phyloP scores from a whole-genome alignment of 2,888 invertebrate genomes.

The Pherbina coryleti region DNA sequence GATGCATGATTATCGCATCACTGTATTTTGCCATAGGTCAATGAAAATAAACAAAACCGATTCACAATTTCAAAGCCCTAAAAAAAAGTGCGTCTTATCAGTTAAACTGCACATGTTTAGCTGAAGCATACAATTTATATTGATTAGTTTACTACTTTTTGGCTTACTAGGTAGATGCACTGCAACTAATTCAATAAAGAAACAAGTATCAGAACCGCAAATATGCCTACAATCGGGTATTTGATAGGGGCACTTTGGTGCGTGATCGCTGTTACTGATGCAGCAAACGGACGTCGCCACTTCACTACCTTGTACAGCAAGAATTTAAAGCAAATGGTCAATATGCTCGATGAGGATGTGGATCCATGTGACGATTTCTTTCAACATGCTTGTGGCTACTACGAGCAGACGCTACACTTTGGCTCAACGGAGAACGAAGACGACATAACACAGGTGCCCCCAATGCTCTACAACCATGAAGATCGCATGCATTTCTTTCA shows the following conservation, averaged over 20 bases:
- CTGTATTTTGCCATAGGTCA: too few relatives aligned
- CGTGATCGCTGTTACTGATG: too few relatives aligned
- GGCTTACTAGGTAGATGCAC: too few relatives aligned
- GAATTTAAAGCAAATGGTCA: slow-evolving; percentile 55
- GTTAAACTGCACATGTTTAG: too few relatives aligned
- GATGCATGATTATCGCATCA: too few relatives aligned
- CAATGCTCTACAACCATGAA: slow-evolving; percentile 62
- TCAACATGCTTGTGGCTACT: slow-evolving; percentile 62
- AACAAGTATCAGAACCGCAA: too few relatives aligned
- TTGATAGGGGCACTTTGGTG: background rate
- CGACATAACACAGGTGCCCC: slow-evolving; percentile 51
- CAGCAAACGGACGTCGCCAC: background rate
- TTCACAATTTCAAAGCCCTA: too few relatives aligned
- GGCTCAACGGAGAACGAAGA: slow-evolving; percentile 1
- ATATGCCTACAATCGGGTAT: background rate
- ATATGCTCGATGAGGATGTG: slow-evolving; percentile 52
- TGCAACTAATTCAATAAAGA: too few relatives aligned
- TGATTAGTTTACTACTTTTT: too few relatives aligned
- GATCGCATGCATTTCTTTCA: slow-evolving; percentile 61
- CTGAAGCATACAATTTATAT: too few relatives aligned
- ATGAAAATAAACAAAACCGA: too few relatives aligned
- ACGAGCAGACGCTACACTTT: slow-evolving; percentile 27
- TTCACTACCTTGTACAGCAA: slow-evolving; percentile 56
- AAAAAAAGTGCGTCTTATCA: too few relatives aligned
- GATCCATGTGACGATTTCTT: slow-evolving; percentile 63